phyloP scores from a whole-genome alignment of 2,797 vertebrate species.

The Chromis chromis region DNA sequence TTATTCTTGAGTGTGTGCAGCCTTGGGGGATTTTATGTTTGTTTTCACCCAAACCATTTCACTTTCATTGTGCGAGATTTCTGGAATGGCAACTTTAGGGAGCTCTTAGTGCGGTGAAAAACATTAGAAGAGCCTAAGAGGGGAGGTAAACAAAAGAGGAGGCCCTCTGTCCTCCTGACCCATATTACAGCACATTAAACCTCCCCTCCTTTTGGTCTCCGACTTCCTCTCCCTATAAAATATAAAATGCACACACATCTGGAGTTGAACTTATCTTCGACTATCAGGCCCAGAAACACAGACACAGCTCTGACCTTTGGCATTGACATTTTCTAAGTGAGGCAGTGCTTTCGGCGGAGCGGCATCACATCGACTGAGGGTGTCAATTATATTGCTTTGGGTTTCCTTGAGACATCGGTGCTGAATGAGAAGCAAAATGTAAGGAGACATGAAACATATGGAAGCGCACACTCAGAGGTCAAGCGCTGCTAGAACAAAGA shows the following conservation, averaged over 20 bases:
- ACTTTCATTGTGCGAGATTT: constrained; percentile 49
- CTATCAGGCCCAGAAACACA: constrained; percentile 30
- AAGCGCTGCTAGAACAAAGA: constrained; percentile 52
- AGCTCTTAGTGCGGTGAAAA: constrained; percentile 57
- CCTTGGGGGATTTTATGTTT: constrained; percentile 39
- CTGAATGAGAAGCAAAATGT: constrained; percentile 16
- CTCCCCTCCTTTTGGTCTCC: background rate
- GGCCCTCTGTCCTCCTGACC: constrained; percentile 41
- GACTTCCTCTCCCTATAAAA: background rate
- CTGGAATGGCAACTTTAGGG: constrained; percentile 48
- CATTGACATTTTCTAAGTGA: constrained; percentile 63
- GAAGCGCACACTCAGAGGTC: constrained; percentile 19
- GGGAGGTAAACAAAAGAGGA: constrained; percentile 33
- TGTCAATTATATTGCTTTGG: constrained; percentile 55
- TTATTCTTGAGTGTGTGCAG: constrained; percentile 45
- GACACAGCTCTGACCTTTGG: constrained; percentile 62
- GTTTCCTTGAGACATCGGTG: constrained; percentile 27
- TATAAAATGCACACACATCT: background rate
- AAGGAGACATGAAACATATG: background rate
- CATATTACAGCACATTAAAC: constrained; percentile 54
- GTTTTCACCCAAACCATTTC: constrained; percentile 39
- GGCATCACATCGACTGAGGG: constrained; percentile 26
- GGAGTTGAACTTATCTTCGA: constrained; percentile 4
- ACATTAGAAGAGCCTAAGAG: constrained; percentile 48
- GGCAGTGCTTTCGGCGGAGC: constrained; percentile 17